These are phyloP conservation scores for Microchrysa polita DNA, from an alignment of 2,888 invertebrate genomes.

Conservation along the genomic window DNA sequence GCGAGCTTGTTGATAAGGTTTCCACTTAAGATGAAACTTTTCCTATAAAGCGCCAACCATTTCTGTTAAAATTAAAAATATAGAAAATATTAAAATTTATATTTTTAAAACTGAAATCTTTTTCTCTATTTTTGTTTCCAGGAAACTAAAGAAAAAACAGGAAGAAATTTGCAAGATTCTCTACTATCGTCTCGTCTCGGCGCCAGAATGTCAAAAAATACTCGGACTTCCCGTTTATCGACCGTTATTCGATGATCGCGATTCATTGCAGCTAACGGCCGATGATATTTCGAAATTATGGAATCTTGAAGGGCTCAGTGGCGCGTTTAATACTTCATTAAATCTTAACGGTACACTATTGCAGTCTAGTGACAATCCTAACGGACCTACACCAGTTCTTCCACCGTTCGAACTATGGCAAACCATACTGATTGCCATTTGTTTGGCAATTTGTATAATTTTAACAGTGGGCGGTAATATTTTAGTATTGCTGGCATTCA, in stretches of 20 bases:
- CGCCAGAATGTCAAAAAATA: constrained; percentile 71
- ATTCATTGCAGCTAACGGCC: constrained; percentile 59
- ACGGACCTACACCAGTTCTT: constrained; percentile 69
- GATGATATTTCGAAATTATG: constrained; percentile 56
- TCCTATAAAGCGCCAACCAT: too few species aligned
- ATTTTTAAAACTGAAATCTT: too few species aligned
- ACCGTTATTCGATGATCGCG: constrained; percentile 64
- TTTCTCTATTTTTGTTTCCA: constrained; percentile 59
- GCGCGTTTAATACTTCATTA: constrained; percentile 56
- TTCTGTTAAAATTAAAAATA: too few species aligned
- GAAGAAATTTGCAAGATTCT: constrained; percentile 77
- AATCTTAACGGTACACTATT: constrained; percentile 34
- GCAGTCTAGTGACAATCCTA: constrained; percentile 49
- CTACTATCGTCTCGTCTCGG: constrained; percentile 69
- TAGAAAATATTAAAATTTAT: too few species aligned
- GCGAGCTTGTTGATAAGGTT: too few species aligned
- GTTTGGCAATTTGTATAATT: constrained; percentile 87
- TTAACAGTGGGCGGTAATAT: constrained; percentile 96
- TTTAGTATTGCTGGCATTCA: constrained; percentile 92
- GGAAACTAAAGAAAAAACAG: constrained; percentile 79
- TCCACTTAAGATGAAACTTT: too few species aligned
- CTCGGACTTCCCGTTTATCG: constrained; percentile 65
- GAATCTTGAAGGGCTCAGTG: constrained; percentile 53
- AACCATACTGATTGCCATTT: constrained; percentile 86
- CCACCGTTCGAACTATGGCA: constrained; percentile 92